Evolutionary conservation across 2,113 vertebrate genomes (phyloP), one percentile per base, ranked within the genome.

Genomic region (Manacus vitellinus): DNA sequence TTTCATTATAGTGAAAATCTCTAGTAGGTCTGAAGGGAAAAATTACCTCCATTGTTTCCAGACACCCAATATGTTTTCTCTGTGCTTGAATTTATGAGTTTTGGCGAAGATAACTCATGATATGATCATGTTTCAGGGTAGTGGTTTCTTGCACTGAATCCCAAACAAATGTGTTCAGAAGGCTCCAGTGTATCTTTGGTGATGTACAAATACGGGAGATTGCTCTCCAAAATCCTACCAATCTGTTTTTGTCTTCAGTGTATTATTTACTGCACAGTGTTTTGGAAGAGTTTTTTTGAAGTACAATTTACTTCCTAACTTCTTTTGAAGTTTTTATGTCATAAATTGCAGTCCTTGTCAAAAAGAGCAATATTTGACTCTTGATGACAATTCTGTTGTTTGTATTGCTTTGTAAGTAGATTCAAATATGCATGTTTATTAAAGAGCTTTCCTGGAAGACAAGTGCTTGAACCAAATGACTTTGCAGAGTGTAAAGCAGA

Each of bases 1-100:
- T 95, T 97, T 95, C 86, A 93, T 94, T 96, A 83, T 33, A 59
- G 90, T 75, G 88, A 96, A 96, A 97, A 96, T 95, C 95, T 94
- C 83, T 89, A 61, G 61, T 47, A 87, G 56, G 80, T 79, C 85
- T 85, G 28, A 80, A 67, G 85, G 92, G 79, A 70, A 96, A 82
- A 79, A 84, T 93, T 93, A 52, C 61, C 58, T 68, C 61, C 51
- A 49, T 85, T 80, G 87, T 79, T 88, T 85, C 70, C 88, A 83
- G 90, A 81, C 59, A 91, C 49, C 62, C 55, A 92, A 44, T 68
- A 73, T 71, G 49, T 93, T 94, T 96, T 84, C 52, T 51, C 47
- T 97, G 91, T 92, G 41, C 89, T 93, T 85, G 74, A 88, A 88
- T 78, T 66, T 94, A 90, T 76, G 74, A 95, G 74, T 78, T 82